Conservation (phyloP, 2,113 vertebrate species). For the Tyrannus savana region DNA sequence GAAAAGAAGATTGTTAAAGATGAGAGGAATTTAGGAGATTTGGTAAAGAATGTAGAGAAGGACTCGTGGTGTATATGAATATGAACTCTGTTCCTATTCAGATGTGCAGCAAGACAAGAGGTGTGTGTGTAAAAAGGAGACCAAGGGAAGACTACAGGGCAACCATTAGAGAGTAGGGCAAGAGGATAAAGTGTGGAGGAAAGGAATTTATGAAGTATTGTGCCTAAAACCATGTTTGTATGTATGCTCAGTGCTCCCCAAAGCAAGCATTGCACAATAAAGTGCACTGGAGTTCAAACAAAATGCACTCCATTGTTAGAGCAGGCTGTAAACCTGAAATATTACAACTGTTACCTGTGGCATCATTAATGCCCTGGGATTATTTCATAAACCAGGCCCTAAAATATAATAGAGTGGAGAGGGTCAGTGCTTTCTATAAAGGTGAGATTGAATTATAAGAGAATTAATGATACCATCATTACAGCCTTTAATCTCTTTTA, state of each 20-base stretch:
- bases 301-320: neutral
- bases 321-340: conserved; percentile 40
- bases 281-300: conserved; percentile 4
- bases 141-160: neutral
- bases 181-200: neutral
- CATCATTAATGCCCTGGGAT: conserved; percentile 37
- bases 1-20: neutral
- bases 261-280: neutral
- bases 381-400: conserved; percentile 62
- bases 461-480: conserved; percentile 66
- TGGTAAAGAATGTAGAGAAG: neutral
- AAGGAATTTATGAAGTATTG: neutral
- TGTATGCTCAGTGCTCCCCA: neutral
- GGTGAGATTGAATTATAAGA: conserved; percentile 56
- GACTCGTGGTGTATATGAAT: neutral
- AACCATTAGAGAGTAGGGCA: neutral
- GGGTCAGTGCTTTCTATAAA: conserved; percentile 41
- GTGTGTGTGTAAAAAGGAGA: neutral
- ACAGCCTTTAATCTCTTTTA: conserved; percentile 64
- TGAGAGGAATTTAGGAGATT: neutral
- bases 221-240: neutral
- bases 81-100: neutral
- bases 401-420: conserved; percentile 49
- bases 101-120: neutral
- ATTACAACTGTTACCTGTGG: conserved; percentile 29